Percentiles rank a stretch among this genome's conserved stretches.
Conservation (phyloP, 2,797 vertebrate genomes). For the Enteromius radiatus region DNA sequence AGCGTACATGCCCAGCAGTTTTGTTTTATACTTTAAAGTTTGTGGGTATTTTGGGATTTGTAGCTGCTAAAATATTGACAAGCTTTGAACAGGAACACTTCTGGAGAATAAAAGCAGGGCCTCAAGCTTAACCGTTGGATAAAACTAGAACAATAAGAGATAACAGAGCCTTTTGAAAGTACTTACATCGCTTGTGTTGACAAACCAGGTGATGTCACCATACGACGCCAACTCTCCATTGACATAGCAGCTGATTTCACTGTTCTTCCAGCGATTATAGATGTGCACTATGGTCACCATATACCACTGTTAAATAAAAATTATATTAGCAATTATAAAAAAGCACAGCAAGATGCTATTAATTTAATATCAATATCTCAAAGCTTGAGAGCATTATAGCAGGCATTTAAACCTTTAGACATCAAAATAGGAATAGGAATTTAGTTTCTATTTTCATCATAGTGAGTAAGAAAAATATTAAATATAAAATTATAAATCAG, state of each 20-base stretch:
- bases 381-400: not conserved
- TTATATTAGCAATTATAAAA: conserved; percentile 2
- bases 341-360: conserved; percentile 31
- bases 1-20: not conserved
- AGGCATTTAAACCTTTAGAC: not conserved
- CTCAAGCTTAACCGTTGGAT: conserved; percentile 1
- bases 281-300: conserved; percentile 96
- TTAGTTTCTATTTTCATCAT: not conserved
- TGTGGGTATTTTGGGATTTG: conserved; percentile 2
- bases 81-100: conserved; percentile 6
- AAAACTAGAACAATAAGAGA: not conserved
- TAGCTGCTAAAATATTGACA: conserved; percentile 20
- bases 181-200: conserved; percentile 98
- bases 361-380: not conserved
- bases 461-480: not conserved
- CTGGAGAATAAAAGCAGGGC: not conserved
- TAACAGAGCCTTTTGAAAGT: conserved; percentile 2
- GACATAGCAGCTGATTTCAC: conserved; percentile 95
- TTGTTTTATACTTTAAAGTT: not conserved
- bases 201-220: conserved; percentile 96
- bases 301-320: conserved; percentile 86
- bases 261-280: conserved; percentile 99
- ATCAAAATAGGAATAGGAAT: not conserved
- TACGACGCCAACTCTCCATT: conserved; percentile 96
- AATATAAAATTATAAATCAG: not conserved